phyloP scores from a whole-genome alignment of 2,113 vertebrate species.

The Castor canadensis region DNA sequence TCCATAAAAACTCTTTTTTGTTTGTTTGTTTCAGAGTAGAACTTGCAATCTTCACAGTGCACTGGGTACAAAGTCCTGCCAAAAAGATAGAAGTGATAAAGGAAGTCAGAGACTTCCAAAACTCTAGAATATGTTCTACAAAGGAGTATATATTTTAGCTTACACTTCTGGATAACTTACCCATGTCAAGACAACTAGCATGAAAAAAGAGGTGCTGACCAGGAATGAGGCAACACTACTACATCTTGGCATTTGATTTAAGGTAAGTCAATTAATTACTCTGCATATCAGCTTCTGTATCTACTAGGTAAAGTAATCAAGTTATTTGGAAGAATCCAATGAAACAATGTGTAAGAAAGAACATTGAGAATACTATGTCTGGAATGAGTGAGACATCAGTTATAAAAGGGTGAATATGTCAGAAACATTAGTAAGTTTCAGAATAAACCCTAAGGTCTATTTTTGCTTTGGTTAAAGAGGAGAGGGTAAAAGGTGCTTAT shows the following conservation, averaged over 20 bases:
- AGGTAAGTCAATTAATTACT: not conserved
- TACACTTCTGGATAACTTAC: not conserved
- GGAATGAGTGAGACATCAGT: not conserved
- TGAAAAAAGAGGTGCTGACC: not conserved
- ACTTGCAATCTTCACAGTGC: not conserved
- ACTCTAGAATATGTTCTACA: not conserved
- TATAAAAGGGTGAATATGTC: not conserved
- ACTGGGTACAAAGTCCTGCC: not conserved
- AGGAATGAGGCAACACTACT: not conserved
- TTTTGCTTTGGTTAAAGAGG: not conserved
- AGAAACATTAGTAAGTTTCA: not conserved
- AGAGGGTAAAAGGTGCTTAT: not conserved
- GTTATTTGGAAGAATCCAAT: not conserved
- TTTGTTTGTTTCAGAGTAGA: not conserved
- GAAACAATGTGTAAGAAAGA: not conserved
- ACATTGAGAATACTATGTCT: not conserved
- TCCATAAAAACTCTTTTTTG: not conserved
- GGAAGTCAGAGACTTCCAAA: not conserved
- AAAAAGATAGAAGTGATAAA: not conserved
- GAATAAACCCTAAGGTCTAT: not conserved
- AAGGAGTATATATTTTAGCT: not conserved
- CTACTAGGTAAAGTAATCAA: not conserved
- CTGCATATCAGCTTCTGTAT: not conserved
- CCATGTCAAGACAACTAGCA: not conserved
- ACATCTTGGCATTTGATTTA: not conserved